Base-by-base conservation (phyloP, 1,140 invertebrate species). In the Meloidogyne exigua region DNA sequence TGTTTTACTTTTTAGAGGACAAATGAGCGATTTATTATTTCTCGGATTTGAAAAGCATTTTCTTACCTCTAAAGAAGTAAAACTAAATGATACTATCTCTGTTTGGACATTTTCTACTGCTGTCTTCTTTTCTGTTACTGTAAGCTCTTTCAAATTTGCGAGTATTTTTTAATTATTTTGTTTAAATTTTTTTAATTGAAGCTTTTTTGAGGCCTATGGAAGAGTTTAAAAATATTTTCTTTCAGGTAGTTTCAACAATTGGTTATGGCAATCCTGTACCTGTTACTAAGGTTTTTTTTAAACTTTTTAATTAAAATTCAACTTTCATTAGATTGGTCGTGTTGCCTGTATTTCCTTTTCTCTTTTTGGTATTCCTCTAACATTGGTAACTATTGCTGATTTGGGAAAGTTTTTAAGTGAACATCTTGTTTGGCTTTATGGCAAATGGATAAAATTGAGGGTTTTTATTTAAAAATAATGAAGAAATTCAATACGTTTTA, bases 41-140 rank as follows among this genome's bases (percentile, higher is more conserved):
- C 57, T 83, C 36, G 85, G 87, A 3, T 87, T 85, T 57, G 86
- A 87, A 26, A 86, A 85, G 57, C 82, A 79, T 71, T 87, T 86
- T 68, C 72, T 85, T n/a, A 85, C 85, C 13, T 78, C 83, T 9
- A 80, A 76, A 26, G 84, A 86, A 80, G 86, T 87, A 25, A 87
- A 87, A 72, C 68, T 62, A 21, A 88, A 87, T 76, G 70, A 74
- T 5, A 87, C 83, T n/a, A 77, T 76, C 18, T 82, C 84, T 66
- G 84, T 88, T 69, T 87, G 85, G 85, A 82, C 86, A 11, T 88
- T 87, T 67, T 87, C 86, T 18, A 86, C 86, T 18, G 85, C 85
- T n/a, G 80, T 87, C 18, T 87, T 87, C 81, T 87, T 87, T 72
- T 85, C 86, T 26, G 86, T 85, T 15, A 87, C 85, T 15, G 86